phyloP scores from a whole-genome alignment of 2,113 vertebrate genomes.

The Pagrus major region DNA sequence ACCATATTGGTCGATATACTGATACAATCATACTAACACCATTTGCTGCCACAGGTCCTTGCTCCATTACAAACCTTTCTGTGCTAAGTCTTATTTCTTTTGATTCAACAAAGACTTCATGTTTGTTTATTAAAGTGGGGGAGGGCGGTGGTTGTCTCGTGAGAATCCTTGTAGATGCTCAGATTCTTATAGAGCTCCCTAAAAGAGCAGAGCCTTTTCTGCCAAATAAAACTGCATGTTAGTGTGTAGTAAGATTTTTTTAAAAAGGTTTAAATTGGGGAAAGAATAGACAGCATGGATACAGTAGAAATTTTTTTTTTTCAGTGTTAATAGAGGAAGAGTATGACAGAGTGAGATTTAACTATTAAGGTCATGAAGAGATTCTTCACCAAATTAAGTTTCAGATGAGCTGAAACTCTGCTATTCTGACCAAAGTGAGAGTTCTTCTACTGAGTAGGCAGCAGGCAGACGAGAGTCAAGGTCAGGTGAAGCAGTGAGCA shows the following conservation, averaged over 20 bases:
- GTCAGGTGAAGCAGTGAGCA: conserved; percentile 34
- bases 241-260: no score
- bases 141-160: no score
- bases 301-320: background rate
- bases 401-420: conserved; percentile 1
- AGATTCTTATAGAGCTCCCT: no score
- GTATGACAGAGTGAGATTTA: background rate
- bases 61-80: background rate
- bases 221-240: no score
- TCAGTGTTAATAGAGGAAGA: background rate
- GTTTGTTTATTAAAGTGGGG: no score
- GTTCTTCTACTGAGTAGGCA: background rate
- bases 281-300: background rate
- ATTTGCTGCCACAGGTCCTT: background rate
- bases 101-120: no score
- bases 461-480: conserved; percentile 25
- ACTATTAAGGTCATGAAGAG: background rate
- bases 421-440: background rate
- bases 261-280: no score
- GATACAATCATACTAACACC: background rate
- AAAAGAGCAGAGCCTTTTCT: no score
- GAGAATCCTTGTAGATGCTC: no score
- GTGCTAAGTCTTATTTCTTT: background rate
- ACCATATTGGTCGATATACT: no score
- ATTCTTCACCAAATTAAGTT: conserved; percentile 14